phyloP scores from a whole-genome alignment of 2,797 vertebrate genomes.

The Tokudaia muenninki region DNA sequence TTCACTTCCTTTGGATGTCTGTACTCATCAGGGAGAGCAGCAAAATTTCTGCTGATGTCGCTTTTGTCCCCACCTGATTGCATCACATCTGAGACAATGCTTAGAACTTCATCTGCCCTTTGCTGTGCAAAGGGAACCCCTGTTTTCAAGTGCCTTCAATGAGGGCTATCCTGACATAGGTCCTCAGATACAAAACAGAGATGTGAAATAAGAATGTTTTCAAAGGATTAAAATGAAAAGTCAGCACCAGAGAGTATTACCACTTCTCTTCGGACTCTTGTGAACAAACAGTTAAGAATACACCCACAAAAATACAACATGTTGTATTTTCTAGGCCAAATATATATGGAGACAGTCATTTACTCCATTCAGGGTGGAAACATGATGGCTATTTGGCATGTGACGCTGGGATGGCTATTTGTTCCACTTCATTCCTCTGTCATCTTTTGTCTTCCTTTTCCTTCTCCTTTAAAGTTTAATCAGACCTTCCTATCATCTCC shows the following conservation, averaged over 20 bases:
- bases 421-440: background rate
- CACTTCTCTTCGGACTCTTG: background rate
- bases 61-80: background rate
- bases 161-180: background rate
- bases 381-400: background rate
- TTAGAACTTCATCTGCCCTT: background rate
- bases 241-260: background rate
- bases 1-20: slow-evolving; percentile 64
- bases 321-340: background rate
- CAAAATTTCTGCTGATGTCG: slow-evolving; percentile 24
- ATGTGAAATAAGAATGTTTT: slow-evolving; percentile 32
- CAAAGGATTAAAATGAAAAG: slow-evolving; percentile 32
- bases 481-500: background rate
- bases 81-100: background rate
- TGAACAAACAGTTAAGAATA: background rate
- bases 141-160: slow-evolving; percentile 31
- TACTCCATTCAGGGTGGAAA: background rate
- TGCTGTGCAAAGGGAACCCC: background rate
- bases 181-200: background rate
- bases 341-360: background rate
- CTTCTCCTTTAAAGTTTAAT: background rate
- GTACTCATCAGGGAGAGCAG: slow-evolving; percentile 54
- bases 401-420: background rate
- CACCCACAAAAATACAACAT: background rate
- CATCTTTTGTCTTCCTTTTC: background rate